Conservation (phyloP, 1,140 invertebrate genomes). For the Schmidtea mediterranea region DNA sequence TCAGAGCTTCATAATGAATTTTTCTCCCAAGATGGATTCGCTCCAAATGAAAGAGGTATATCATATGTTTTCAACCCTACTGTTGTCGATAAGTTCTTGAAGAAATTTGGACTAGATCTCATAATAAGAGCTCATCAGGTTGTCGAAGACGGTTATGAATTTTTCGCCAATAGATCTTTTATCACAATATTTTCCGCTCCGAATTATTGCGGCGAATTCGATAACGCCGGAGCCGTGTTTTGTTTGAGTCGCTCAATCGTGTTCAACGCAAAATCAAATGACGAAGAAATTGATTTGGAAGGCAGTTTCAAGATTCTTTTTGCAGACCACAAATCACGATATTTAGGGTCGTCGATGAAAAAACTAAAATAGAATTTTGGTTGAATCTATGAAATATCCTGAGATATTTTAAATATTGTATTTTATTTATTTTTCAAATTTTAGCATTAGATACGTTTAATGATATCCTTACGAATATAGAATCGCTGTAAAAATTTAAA, state of each 20-base stretch:
- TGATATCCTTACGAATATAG: no score
- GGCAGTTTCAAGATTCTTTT: slow-evolving; percentile 1
- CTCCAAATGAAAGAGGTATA: slow-evolving; percentile 30
- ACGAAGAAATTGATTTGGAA: neutral
- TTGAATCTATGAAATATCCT: no score
- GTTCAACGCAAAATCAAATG: no score
- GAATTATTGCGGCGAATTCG: slow-evolving; percentile 64
- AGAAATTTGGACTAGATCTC: slow-evolving; percentile 72
- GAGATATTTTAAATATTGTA: no score
- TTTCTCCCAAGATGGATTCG: slow-evolving; percentile 20
- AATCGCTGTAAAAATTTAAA: no score
- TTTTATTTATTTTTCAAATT: no score
- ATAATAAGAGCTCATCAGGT: slow-evolving; percentile 88
- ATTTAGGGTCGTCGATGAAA: no score
- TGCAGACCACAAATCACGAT: neutral
- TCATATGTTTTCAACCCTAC: slow-evolving; percentile 32
- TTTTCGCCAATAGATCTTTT: slow-evolving; percentile 23
- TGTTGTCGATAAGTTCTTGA: slow-evolving; percentile 46
- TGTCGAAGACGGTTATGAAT: slow-evolving; percentile 27
- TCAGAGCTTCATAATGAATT: slow-evolving; percentile 9
- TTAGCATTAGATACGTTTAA: no score
- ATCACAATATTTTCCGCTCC: slow-evolving; percentile 26
- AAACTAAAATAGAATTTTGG: no score
- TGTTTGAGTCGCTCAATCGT: neutral
- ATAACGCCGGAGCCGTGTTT: slow-evolving; percentile 50